Evolutionary conservation across 2,797 vertebrate species (phyloP).

Genomic region (Sylvilagus floridanus): DNA sequence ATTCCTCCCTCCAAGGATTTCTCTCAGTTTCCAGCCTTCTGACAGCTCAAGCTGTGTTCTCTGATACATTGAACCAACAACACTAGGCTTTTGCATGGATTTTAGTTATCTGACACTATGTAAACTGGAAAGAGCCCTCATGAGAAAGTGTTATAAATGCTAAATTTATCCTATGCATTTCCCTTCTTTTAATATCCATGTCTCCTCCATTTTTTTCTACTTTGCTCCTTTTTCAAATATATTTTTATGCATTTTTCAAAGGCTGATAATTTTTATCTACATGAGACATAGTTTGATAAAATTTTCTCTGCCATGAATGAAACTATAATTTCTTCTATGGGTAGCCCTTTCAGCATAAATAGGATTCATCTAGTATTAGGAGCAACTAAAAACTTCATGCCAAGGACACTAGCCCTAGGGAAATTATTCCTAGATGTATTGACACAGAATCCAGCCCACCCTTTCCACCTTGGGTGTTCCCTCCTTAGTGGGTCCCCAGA

Average conservation of each 20-base stretch:
- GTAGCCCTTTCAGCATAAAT: neutral
- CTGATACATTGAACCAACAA: neutral
- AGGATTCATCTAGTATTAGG: neutral
- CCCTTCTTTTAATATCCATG: neutral
- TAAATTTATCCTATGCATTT: neutral
- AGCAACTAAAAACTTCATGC: neutral
- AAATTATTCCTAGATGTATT: neutral
- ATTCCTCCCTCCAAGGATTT: neutral
- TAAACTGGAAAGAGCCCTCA: neutral
- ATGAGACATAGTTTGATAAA: neutral
- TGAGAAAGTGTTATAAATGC: neutral
- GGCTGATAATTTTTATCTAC: neutral
- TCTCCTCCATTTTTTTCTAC: neutral
- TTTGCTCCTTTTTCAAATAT: neutral
- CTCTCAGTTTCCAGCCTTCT: neutral
- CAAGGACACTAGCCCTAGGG: neutral
- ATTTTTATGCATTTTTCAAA: neutral
- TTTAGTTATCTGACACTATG: neutral
- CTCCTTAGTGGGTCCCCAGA: neutral
- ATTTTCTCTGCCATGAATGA: neutral
- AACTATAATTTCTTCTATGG: neutral
- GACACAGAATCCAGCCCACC: neutral
- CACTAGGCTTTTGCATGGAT: neutral
- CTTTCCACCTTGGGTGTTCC: neutral
- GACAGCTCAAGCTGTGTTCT: neutral